These are phyloP conservation scores for Chloroceryle inda DNA, from an alignment of 2,797 vertebrate species.

Conservation along the genomic window DNA sequence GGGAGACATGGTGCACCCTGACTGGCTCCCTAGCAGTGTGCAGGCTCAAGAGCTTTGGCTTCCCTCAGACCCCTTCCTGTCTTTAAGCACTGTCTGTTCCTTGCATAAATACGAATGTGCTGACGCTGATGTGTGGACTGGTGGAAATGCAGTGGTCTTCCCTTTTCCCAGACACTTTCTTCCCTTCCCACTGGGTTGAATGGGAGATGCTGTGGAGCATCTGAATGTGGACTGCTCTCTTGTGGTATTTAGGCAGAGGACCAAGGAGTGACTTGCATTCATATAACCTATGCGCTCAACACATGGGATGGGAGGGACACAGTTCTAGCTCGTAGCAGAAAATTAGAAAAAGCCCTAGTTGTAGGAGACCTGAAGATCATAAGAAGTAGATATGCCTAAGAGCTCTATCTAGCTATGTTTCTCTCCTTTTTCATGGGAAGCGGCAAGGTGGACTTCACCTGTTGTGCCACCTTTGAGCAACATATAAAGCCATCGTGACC, in stretches of 20 bases:
- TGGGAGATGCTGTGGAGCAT: not conserved
- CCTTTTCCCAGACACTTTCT: not conserved
- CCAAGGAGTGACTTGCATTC: not conserved
- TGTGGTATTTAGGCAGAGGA: not conserved
- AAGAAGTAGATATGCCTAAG: not conserved
- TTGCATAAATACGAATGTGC: accelerated
- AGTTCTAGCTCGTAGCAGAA: not conserved
- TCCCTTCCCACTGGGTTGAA: not conserved
- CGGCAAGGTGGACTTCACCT: not conserved
- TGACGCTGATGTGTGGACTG: accelerated
- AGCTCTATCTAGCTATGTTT: not conserved
- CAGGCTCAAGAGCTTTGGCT: accelerated
- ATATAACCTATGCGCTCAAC: not conserved
- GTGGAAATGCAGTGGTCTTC: not conserved
- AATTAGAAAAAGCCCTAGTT: not conserved
- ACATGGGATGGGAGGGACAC: not conserved
- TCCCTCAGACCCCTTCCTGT: not conserved
- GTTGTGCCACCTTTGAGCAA: accelerated
- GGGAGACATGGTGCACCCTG: accelerated
- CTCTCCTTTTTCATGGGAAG: not conserved
- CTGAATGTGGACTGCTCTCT: not conserved
- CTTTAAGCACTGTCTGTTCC: not conserved
- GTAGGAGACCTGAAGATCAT: not conserved
- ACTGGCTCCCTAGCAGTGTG: accelerated
- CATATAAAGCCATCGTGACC: accelerated